Conservation (phyloP, 2,113 vertebrate genomes). For the Paramormyrops kingsleyae region DNA sequence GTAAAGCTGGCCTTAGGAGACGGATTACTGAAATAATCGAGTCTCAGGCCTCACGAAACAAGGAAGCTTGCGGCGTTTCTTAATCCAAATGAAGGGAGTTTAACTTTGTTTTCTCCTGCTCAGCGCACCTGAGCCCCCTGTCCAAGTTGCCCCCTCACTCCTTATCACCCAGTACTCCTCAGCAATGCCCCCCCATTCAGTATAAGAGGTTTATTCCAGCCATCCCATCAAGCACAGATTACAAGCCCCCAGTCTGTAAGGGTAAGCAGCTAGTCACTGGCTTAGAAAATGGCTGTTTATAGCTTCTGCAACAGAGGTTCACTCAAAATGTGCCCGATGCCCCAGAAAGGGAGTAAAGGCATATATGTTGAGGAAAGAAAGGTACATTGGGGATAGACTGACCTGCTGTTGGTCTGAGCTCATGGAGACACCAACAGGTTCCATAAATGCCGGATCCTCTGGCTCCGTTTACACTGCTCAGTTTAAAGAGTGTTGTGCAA, state of each 20-base stretch:
- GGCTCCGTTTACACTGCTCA: neutral
- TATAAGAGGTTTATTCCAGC: neutral
- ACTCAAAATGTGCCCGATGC: neutral
- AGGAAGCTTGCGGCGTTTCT: neutral
- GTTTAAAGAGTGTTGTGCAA: neutral
- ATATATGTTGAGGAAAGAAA: neutral
- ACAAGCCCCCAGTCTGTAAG: neutral
- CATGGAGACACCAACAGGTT: neutral
- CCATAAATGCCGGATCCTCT: neutral
- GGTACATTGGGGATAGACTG: neutral
- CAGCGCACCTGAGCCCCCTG: neutral
- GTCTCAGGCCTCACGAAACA: neutral
- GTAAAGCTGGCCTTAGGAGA: neutral
- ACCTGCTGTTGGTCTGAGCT: neutral
- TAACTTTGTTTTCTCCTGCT: neutral
- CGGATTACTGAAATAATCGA: neutral
- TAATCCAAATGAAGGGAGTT: neutral
- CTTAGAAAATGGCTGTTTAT: neutral
- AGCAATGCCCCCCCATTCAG: neutral
- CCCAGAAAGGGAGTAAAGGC: neutral
- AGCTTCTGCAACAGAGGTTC: neutral
- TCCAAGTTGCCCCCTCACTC: neutral
- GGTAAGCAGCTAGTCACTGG: neutral
- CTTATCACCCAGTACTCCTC: neutral
- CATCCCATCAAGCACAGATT: neutral